These are phyloP conservation scores for Gallinago nigripennis DNA, from an alignment of 2,797 vertebrate species.

Conservation along the genomic window DNA sequence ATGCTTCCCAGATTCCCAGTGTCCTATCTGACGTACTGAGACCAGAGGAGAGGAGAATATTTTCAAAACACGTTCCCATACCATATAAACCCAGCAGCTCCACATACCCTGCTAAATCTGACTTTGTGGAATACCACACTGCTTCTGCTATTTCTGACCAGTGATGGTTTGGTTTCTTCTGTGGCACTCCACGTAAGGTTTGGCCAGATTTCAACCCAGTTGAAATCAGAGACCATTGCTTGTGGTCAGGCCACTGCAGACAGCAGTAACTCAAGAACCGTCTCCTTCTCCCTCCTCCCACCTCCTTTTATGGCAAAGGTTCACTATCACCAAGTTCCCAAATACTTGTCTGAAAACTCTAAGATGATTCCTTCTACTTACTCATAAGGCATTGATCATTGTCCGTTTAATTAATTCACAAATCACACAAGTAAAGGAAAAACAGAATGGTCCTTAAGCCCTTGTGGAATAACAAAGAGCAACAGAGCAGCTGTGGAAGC, in stretches of 20 bases:
- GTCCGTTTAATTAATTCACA: not conserved
- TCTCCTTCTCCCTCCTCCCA: not conserved
- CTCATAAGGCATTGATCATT: not conserved
- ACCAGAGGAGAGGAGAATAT: not conserved
- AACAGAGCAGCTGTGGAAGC: not conserved
- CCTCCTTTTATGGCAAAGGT: not conserved
- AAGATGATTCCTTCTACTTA: not conserved
- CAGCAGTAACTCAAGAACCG: not conserved
- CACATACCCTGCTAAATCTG: constrained; percentile 42
- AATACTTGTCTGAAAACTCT: not conserved
- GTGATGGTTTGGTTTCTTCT: not conserved
- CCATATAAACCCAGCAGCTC: not conserved
- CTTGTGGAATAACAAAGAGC: not conserved
- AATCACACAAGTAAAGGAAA: not conserved
- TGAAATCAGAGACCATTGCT: constrained; percentile 20
- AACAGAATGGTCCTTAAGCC: not conserved
- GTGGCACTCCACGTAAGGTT: not conserved
- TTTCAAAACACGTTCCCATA: not conserved
- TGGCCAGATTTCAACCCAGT: constrained; percentile 33
- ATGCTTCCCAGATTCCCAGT: not conserved
- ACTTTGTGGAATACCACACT: constrained; percentile 59
- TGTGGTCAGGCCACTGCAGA: constrained; percentile 62
- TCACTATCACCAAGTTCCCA: not conserved
- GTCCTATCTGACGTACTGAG: not conserved
- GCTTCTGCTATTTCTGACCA: constrained; percentile 32